These are phyloP conservation scores for Branchinecta sandiegonensis DNA, from an alignment of 2,888 invertebrate species.

Conservation along the genomic window DNA sequence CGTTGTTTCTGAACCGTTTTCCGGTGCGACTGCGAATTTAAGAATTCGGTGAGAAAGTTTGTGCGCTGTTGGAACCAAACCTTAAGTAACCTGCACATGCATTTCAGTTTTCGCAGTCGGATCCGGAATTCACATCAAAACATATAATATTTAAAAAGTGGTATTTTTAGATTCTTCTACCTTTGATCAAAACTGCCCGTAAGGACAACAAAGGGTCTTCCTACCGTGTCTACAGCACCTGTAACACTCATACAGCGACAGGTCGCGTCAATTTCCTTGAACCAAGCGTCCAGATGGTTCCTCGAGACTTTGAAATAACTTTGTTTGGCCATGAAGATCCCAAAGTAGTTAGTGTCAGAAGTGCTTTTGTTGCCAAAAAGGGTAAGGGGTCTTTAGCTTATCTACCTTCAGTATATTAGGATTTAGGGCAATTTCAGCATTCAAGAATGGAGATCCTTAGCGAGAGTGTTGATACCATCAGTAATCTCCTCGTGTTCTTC, in stretches of 20 bases:
- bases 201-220: slow-evolving; percentile 28
- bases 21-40: too few relatives aligned
- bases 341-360: slow-evolving; percentile 21
- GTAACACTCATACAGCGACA: slow-evolving; percentile 36
- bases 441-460: too few relatives aligned
- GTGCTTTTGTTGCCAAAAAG: slow-evolving; percentile 22
- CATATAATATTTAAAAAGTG: too few relatives aligned
- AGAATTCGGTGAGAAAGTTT: too few relatives aligned
- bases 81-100: too few relatives aligned
- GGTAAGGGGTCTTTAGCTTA: slow-evolving; percentile 13
- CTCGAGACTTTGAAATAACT: slow-evolving; percentile 60
- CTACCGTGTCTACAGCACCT: slow-evolving; percentile 31
- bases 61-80: too few relatives aligned
- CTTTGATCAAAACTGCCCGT: slow-evolving; percentile 18
- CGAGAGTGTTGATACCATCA: too few relatives aligned
- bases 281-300: slow-evolving; percentile 83
- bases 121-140: too few relatives aligned
- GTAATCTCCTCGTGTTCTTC: too few relatives aligned
- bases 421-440: too few relatives aligned
- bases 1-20: too few relatives aligned
- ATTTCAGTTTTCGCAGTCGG: too few relatives aligned
- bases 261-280: slow-evolving; percentile 78
- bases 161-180: slow-evolving; percentile 31
- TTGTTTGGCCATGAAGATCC: slow-evolving; percentile 27
- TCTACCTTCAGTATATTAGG: neutral